Evolutionary conservation across 53 echinoderm and acorn worm genomes (phyloP).

Genomic region (Holothuria leucospilota): DNA sequence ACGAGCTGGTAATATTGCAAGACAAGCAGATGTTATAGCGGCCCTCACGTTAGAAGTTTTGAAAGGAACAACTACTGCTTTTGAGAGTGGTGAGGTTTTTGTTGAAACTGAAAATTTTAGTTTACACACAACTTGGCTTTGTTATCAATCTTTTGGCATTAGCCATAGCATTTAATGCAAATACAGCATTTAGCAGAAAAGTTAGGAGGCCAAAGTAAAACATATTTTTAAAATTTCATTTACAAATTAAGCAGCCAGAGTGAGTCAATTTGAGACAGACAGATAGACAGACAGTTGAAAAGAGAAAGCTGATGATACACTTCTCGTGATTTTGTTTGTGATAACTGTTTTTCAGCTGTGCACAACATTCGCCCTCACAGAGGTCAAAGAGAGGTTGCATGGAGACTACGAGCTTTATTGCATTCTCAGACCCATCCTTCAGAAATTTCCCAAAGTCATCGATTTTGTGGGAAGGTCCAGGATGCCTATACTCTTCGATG

Average conservation of each 20-base stretch:
- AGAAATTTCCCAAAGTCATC: slow-evolving; percentile 91
- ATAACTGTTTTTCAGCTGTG: slow-evolving; percentile 66
- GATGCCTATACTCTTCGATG: slow-evolving; percentile 96
- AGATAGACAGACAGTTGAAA: not conserved
- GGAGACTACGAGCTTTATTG: slow-evolving; percentile 79
- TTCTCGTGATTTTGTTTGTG: too few relatives aligned
- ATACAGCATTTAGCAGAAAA: too few relatives aligned
- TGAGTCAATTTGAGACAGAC: too few relatives aligned
- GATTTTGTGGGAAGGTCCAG: slow-evolving; percentile 97
- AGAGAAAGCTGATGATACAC: too few relatives aligned
- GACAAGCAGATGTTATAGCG: slow-evolving; percentile 93
- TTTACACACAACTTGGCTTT: too few relatives aligned
- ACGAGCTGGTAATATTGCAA: slow-evolving; percentile 79
- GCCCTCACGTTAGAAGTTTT: slow-evolving; percentile 92
- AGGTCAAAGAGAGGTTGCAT: slow-evolving; percentile 88
- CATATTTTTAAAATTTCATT: too few relatives aligned
- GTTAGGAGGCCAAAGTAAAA: too few relatives aligned
- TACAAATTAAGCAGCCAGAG: too few relatives aligned
- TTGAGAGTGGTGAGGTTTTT: slow-evolving; percentile 87
- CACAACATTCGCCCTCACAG: slow-evolving; percentile 87
- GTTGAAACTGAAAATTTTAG: too few relatives aligned
- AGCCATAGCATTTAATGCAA: too few relatives aligned
- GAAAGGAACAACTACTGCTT: slow-evolving; percentile 92
- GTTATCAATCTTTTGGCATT: too few relatives aligned
- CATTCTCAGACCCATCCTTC: slow-evolving; percentile 89